Conservation (phyloP, 2,888 invertebrate species). For the Coleophora flavipennella region DNA sequence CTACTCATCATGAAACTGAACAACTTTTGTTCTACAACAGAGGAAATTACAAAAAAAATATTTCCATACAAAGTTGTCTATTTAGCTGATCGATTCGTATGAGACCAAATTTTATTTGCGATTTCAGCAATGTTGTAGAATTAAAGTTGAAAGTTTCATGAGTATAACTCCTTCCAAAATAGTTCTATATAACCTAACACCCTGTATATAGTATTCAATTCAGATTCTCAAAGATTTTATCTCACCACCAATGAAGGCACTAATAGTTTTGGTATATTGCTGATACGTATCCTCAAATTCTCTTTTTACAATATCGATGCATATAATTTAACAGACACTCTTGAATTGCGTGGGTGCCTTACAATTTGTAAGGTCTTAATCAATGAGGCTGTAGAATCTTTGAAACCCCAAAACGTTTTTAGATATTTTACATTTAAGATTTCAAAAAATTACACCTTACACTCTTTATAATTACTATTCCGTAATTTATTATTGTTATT, state of each 20-base stretch:
- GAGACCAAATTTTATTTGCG: too few species aligned
- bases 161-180: too few species aligned
- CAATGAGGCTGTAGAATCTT: slow-evolving; percentile 30
- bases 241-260: slow-evolving; percentile 64
- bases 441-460: slow-evolving; percentile 28
- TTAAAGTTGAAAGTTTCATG: too few species aligned
- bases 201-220: slow-evolving; percentile 37
- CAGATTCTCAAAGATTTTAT: slow-evolving; percentile 47
- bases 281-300: slow-evolving; percentile 69
- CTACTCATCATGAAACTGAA: too few species aligned
- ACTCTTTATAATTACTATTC: too few species aligned
- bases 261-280: slow-evolving; percentile 71
- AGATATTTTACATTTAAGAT: slow-evolving; percentile 18
- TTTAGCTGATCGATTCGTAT: too few species aligned
- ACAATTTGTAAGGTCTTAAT: slow-evolving; percentile 48
- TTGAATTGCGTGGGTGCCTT: slow-evolving; percentile 48
- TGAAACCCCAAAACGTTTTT: slow-evolving; percentile 3
- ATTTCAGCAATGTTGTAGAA: too few species aligned
- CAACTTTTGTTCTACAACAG: too few species aligned
- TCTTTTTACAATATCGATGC: slow-evolving; percentile 58
- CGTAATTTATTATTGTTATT: too few species aligned
- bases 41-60: too few species aligned
- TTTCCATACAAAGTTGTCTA: too few species aligned
- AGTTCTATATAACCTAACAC: too few species aligned
- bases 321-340: slow-evolving; percentile 45